Evolutionary conservation across 2,888 invertebrate genomes (phyloP).

Genomic region (Clanis bilineata): DNA sequence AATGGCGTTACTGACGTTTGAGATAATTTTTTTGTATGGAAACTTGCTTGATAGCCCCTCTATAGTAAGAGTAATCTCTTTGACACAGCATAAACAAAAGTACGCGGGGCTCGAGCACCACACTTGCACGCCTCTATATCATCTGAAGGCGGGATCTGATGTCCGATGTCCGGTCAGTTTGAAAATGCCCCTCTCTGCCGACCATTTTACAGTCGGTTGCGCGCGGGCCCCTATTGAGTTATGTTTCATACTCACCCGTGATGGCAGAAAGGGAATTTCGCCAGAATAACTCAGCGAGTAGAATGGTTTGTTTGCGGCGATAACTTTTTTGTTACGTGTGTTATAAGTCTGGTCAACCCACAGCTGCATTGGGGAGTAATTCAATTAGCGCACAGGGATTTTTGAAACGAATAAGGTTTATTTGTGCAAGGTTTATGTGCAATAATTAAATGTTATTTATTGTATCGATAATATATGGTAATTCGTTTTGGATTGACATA

Average conservation of each 20-base stretch:
- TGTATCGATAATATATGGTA: neutral
- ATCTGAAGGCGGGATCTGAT: constrained; percentile 32
- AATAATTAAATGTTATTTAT: no score
- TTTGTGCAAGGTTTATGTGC: neutral
- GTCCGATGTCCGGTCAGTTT: constrained; percentile 62
- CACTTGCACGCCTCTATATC: constrained; percentile 52
- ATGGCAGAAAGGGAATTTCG: constrained; percentile 46
- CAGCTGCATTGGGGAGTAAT: neutral
- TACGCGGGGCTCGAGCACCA: constrained; percentile 40
- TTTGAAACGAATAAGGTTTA: constrained; percentile 6
- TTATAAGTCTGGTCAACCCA: neutral
- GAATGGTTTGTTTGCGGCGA: constrained; percentile 33
- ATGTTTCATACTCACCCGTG: constrained; percentile 61
- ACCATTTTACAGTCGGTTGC: constrained; percentile 74
- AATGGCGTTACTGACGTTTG: no score
- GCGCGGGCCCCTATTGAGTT: constrained; percentile 70
- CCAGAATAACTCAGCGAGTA: constrained; percentile 36
- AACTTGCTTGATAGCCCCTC: no score
- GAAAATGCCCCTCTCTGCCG: constrained; percentile 71
- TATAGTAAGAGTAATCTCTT: no score
- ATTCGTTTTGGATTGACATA: no score
- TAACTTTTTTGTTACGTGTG: constrained; percentile 18
- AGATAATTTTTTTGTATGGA: no score
- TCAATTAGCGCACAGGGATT: constrained; percentile 2
- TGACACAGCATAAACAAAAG: neutral